A percentile compares a stretch with the other conserved stretches of the same genome.
Conservation (phyloP, 2,888 invertebrate genomes). For the Stenichneumon culpator region DNA sequence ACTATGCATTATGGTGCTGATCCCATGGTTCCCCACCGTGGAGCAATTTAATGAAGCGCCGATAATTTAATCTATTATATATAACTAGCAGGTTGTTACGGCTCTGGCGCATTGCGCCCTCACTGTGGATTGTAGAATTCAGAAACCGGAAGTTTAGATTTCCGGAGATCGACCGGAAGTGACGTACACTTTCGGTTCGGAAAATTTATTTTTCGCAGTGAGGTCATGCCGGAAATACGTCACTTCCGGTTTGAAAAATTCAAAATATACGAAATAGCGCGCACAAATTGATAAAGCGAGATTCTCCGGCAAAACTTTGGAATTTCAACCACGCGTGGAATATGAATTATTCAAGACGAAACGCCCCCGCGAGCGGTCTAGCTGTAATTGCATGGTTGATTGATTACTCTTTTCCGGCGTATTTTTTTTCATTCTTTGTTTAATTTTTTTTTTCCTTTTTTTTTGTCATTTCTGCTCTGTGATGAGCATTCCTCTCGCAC, state of each 20-base stretch:
- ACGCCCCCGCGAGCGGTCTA: not conserved
- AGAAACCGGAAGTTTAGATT: not conserved
- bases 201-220: not conserved
- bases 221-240: not conserved
- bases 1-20: constrained; percentile 37
- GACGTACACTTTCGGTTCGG: not conserved
- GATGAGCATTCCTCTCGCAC: constrained; percentile 3
- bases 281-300: constrained; percentile 26
- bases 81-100: not conserved
- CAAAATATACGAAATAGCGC: not conserved
- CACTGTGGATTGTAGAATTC: not conserved
- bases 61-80: constrained; percentile 50
- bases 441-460: not conserved
- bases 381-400: constrained; percentile 49
- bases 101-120: not conserved
- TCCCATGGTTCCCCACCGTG: constrained; percentile 3
- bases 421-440: not conserved
- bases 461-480: constrained; percentile 6
- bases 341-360: constrained; percentile 2
- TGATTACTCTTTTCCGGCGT: constrained; percentile 57
- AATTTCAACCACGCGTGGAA: not conserved
- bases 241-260: not conserved
- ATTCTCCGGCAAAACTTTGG: not conserved
- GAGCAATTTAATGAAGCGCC: constrained; percentile 43
- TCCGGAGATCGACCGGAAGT: not conserved